Evolutionary conservation across 2,888 invertebrate genomes (phyloP).

Genomic region (Gymnocheta viridis): DNA sequence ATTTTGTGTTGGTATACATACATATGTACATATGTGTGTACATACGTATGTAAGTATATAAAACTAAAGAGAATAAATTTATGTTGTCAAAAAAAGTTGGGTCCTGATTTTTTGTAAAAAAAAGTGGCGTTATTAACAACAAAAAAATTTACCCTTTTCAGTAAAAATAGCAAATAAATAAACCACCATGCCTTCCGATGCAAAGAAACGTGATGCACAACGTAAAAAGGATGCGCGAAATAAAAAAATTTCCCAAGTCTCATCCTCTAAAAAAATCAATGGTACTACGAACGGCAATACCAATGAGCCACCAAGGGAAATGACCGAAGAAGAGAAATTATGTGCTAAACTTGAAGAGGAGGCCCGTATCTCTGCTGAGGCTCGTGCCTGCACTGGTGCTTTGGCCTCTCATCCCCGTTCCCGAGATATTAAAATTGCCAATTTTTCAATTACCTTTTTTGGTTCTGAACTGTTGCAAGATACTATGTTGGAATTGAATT

Average conservation of each 20-base stretch:
- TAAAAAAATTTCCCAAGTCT: slow-evolving; percentile 83
- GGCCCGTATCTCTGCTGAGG: slow-evolving; percentile 95
- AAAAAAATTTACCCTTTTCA: neutral
- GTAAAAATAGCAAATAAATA: neutral
- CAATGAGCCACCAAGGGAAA: slow-evolving; percentile 82
- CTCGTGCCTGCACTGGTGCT: slow-evolving; percentile 96
- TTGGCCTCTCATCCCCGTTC: slow-evolving; percentile 97
- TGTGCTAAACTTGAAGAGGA: slow-evolving; percentile 94
- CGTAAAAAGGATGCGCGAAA: slow-evolving; percentile 96
- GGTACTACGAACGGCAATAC: slow-evolving; percentile 86
- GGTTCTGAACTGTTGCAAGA: slow-evolving; percentile 98
- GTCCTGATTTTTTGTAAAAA: neutral
- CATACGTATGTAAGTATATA: neutral
- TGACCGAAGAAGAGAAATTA: slow-evolving; percentile 86
- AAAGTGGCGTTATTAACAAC: too few species aligned
- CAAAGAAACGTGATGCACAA: slow-evolving; percentile 98
- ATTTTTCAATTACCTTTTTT: slow-evolving; percentile 98
- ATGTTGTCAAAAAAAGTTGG: neutral
- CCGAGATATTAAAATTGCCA: slow-evolving; percentile 97
- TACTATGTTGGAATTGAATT: slow-evolving; percentile 97
- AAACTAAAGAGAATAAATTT: neutral
- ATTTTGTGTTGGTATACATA: slow-evolving; percentile 1
- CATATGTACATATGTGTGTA: neutral
- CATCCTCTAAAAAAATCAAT: slow-evolving; percentile 83
- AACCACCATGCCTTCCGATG: slow-evolving; percentile 95